These are phyloP conservation scores for Orius laevigatus DNA, from an alignment of 1,140 invertebrate genomes.

Conservation along the genomic window DNA sequence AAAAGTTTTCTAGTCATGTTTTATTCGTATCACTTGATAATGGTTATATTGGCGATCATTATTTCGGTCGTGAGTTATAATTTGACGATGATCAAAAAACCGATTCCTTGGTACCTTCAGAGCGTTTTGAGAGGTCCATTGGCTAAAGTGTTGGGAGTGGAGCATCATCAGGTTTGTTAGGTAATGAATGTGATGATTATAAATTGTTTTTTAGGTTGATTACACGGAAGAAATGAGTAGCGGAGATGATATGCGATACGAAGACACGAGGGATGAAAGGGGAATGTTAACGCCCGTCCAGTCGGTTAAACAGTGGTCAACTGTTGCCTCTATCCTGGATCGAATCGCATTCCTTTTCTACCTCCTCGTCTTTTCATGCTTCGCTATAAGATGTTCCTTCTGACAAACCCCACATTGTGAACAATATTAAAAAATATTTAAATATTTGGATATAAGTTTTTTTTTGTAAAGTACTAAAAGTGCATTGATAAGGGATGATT, in stretches of 20 bases:
- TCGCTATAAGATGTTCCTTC: neutral
- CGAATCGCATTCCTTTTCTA: slow-evolving; percentile 39
- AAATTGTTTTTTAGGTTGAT: slow-evolving; percentile 23
- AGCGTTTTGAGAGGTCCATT: slow-evolving; percentile 33
- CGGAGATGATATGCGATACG: slow-evolving; percentile 22
- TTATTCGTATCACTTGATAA: slow-evolving; percentile 37
- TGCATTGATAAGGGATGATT: no score
- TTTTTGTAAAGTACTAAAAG: no score
- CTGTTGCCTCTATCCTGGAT: slow-evolving; percentile 41
- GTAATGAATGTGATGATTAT: slow-evolving; percentile 16
- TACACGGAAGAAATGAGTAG: slow-evolving; percentile 17
- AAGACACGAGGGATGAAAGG: slow-evolving; percentile 18
- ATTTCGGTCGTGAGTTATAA: slow-evolving; percentile 43
- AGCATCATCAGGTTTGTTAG: neutral
- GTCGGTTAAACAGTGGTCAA: slow-evolving; percentile 40
- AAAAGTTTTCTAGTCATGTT: slow-evolving; percentile 30
- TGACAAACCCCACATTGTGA: no score
- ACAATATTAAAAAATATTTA: no score
- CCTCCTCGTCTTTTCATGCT: slow-evolving; percentile 28
- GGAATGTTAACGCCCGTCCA: slow-evolving; percentile 25
- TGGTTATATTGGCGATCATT: slow-evolving; percentile 42
- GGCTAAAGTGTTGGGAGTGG: slow-evolving; percentile 29
- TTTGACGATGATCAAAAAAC: slow-evolving; percentile 24
- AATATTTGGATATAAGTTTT: no score
- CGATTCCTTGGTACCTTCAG: slow-evolving; percentile 37